Conservation (phyloP, 2,888 invertebrate species). For the Patella pellucida region DNA sequence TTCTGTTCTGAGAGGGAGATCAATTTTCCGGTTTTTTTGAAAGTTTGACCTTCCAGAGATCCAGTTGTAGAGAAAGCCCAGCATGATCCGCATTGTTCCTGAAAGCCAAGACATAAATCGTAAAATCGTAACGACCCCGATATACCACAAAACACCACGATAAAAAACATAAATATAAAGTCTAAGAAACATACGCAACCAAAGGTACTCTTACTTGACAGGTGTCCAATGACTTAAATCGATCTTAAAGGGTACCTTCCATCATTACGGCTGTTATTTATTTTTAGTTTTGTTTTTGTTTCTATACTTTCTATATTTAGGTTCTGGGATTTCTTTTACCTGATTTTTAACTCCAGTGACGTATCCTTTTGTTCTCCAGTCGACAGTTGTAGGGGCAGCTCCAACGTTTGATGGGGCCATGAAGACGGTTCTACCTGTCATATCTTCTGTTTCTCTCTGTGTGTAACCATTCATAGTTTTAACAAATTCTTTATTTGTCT, state of each 20-base stretch:
- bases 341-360: conserved; percentile 67
- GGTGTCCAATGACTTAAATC: too few relatives aligned
- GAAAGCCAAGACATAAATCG: conserved; percentile 63
- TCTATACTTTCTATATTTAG: too few relatives aligned
- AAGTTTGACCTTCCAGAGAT: conserved; percentile 70
- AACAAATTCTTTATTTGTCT: conserved; percentile 46
- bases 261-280: too few relatives aligned
- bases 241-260: too few relatives aligned
- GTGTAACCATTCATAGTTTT: conserved; percentile 46
- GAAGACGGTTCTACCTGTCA: conserved; percentile 27
- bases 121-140: background rate
- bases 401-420: conserved; percentile 35
- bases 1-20: conserved; percentile 72
- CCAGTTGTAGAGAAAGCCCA: conserved; percentile 89
- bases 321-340: conserved; percentile 32
- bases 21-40: conserved; percentile 76
- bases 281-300: too few relatives aligned
- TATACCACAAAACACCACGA: background rate
- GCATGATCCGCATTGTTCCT: conserved; percentile 87
- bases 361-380: conserved; percentile 66
- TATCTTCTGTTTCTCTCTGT: conserved; percentile 26
- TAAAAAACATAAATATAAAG: too few relatives aligned
- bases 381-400: conserved; percentile 51
- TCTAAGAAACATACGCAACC: too few relatives aligned
- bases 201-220: too few relatives aligned